Percentiles rank a stretch among this genome's conserved stretches.
Conservation (phyloP, 2,113 vertebrate genomes). For the Thunnus thynnus region DNA sequence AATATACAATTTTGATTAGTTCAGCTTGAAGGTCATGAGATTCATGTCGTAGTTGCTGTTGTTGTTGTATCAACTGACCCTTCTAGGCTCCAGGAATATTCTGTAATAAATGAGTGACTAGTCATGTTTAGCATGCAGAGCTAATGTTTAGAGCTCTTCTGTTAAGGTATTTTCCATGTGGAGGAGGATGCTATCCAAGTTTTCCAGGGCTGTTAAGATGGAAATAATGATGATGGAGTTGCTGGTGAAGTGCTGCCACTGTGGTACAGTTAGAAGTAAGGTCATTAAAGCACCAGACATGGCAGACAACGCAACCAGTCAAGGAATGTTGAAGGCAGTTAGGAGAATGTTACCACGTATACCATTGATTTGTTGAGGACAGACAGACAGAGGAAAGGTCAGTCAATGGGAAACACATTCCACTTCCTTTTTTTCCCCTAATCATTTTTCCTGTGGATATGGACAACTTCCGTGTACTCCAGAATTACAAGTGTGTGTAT, state of each 20-base stretch:
- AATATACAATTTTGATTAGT: too few relatives aligned
- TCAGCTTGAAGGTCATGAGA: neutral
- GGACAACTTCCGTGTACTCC: neutral
- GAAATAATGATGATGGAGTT: slow-evolving; percentile 50
- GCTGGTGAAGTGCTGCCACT: slow-evolving; percentile 48
- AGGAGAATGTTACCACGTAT: neutral
- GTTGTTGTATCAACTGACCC: neutral
- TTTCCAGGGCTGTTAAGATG: slow-evolving; percentile 45
- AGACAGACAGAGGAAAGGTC: neutral
- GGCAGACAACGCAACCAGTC: slow-evolving; percentile 16
- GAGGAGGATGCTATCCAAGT: neutral
- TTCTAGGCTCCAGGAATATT: neutral
- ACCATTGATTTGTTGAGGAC: neutral
- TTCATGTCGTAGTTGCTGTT: neutral
- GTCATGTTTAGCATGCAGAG: neutral
- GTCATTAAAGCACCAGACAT: slow-evolving; percentile 21
- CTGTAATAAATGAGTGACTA: neutral
- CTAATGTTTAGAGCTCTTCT: slow-evolving; percentile 2
- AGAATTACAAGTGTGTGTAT: neutral
- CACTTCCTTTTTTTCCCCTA: too few relatives aligned
- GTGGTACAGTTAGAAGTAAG: slow-evolving; percentile 33
- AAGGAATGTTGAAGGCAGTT: slow-evolving; percentile 26
- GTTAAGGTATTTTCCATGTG: slow-evolving; percentile 38
- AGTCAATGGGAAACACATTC: slow-evolving; percentile 9
- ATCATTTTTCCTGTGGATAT: neutral